These are phyloP conservation scores for Hypercompe scribonia DNA, from an alignment of 2,888 invertebrate genomes.

Conservation along the genomic window DNA sequence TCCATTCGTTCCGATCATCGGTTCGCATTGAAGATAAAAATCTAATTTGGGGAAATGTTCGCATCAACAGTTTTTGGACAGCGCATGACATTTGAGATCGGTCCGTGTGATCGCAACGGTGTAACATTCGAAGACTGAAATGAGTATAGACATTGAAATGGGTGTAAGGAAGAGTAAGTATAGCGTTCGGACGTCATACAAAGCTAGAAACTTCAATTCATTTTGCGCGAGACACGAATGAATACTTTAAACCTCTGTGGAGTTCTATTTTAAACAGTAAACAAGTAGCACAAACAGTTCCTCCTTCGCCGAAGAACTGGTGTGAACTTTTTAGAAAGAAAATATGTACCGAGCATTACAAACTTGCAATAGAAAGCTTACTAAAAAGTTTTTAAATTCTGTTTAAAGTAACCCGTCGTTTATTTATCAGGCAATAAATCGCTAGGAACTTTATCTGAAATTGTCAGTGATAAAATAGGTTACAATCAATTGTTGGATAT, in stretches of 20 bases:
- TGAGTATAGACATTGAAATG: conserved; percentile 56
- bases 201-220: conserved; percentile 42
- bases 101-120: conserved; percentile 47
- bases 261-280: conserved; percentile 28
- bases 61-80: conserved; percentile 67
- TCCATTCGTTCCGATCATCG: conserved; percentile 71
- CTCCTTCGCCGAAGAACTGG: conserved; percentile 12
- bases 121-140: conserved; percentile 46
- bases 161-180: conserved; percentile 47
- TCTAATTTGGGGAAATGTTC: conserved; percentile 66
- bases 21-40: conserved; percentile 67
- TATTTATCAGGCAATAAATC: conserved; percentile 37
- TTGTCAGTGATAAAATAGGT: conserved; percentile 32
- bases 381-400: conserved; percentile 13
- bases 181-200: conserved; percentile 50
- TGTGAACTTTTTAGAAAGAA: conserved; percentile 14
- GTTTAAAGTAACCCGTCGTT: conserved; percentile 3
- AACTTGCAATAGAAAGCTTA: conserved; percentile 11
- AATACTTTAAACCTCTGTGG: conserved; percentile 46
- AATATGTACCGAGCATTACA: conserved; percentile 12
- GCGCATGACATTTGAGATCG: conserved; percentile 61
- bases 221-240: conserved; percentile 43
- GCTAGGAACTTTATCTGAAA: conserved; percentile 36
- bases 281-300: conserved; percentile 38
- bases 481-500: conserved; percentile 45